Evolutionary conservation across 2,888 invertebrate genomes (phyloP), one percentile per base, ranked within the genome.

Genomic region (Parascotia fuliginaria): DNA sequence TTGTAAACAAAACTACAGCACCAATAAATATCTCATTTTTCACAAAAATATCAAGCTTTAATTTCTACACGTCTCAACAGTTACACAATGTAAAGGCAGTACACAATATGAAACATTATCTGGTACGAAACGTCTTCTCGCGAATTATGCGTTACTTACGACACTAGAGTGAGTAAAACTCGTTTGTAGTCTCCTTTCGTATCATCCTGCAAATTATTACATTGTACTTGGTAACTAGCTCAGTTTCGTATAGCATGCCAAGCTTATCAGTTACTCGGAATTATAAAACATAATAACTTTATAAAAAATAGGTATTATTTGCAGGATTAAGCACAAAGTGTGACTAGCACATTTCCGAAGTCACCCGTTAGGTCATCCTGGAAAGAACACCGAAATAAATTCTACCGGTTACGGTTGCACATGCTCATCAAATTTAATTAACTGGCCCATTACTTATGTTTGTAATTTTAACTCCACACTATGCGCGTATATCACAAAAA

Each of bases 321-420:
- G 86, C 85, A 84, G 87, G 83, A 81, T 82, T 92, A 93, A 81
- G 85, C 89, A 77, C 92, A 84, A 73, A 94, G 87, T 75, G 93
- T 92, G 75, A 94, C 92, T 87, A 96, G 93, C 73, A 94, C 93
- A 84, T 93, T 90, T 87, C 91, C 92, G 92, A 94, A 95, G 90
- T 95, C 95, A 74, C 95, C 95, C 63, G 92, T 92, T 73, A 94
- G 89, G 87, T 95, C 95, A 70, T 94, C 94, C 94, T 95, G 93
- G 68, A 93, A 93, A 88, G 81, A 87, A 87, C 79, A 82, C 75
- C 75, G 79, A 79, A 84, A 85, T 79, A 76, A 75, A 68, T 71
- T 24, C 81, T 78, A 82, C 78, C 75, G 77, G 75, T n/a, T n/a
- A n/a, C n/a, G n/a, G n/a, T 69, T 79, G 77, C 47, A 73, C 79